Evolutionary conservation across 2,113 vertebrate species (phyloP), one percentile per base, ranked within the genome.

Genomic region (Notiomystis cincta): DNA sequence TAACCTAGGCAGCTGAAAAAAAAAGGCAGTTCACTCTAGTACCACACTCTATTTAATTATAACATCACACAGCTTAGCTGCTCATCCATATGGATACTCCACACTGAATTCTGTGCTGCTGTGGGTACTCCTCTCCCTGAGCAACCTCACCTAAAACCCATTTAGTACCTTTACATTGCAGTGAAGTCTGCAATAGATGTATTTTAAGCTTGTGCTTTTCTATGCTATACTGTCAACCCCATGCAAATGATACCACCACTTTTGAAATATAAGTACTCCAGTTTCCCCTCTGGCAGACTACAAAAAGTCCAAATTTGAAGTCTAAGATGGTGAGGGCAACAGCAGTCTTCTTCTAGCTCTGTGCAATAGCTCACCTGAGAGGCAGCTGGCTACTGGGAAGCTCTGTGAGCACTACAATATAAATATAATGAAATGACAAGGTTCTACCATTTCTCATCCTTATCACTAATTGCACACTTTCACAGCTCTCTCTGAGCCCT

Each of bases 401-500:
- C 38, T 82, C 76, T 81, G 50, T 37, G 28, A 80, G 24, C 1
- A 6, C 42, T 80, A 28, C 25, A 67, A 60, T 64, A 62, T 31
- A 78, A 91, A 93, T 81, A 61, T 33, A 90, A 93, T 58, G 58
- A 79, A 93, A 89, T 81, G 18, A 77, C 82, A 92, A 50, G 53
- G 61, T 92, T 96, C 82, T 94, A 64, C 82, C 45, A 3, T 89
- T 87, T 86, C 72, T 94, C 70, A 80, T 95, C 69, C 64, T 53
- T 89, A 76, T 92, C 79, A 86, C 80, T 92, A 94, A 94, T 67
- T 96, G 69, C 85, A 78, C 81, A 75, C 82, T 93, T 94, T 94
- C 79, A 93, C 86, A 94, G 71, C 44, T 93, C 76, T 30, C 33
- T 81, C 70, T 45, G n/a, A 90, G 90, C 40, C 76, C 75, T 92